Percentiles rank a stretch among this genome's conserved stretches.
These are phyloP conservation scores for Stylophora pistillata DNA, from an alignment of 64 coral and sea anemone genomes.

Conservation along the genomic window DNA sequence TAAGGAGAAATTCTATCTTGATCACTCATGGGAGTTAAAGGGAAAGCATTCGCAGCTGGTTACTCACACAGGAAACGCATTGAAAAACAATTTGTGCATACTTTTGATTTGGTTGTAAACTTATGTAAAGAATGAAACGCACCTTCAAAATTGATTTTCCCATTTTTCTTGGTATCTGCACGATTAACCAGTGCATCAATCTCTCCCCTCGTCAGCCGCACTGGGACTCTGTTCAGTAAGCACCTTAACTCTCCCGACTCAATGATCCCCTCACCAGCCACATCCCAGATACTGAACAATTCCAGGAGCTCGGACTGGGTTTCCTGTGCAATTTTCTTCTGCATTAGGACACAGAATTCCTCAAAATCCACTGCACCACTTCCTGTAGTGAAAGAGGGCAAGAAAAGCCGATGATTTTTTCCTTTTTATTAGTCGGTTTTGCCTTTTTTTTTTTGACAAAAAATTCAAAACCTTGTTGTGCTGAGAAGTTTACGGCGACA, in stretches of 20 bases:
- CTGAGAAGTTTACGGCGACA: too few relatives aligned
- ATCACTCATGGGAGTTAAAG: too few relatives aligned
- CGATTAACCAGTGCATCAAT: constrained; percentile 62
- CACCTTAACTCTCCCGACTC: constrained; percentile 50
- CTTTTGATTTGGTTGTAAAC: too few relatives aligned
- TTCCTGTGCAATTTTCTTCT: constrained; percentile 71
- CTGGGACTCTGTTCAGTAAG: constrained; percentile 63
- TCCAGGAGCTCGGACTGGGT: constrained; percentile 61
- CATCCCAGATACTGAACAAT: constrained; percentile 61
- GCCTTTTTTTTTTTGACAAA: not conserved
- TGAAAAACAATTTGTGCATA: too few relatives aligned
- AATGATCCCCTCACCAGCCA: constrained; percentile 56
- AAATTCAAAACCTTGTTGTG: not conserved
- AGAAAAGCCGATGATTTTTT: not conserved
- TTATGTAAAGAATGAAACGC: not conserved
- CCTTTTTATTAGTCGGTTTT: not conserved
- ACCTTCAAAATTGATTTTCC: constrained; percentile 88
- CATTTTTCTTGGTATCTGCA: constrained; percentile 57
- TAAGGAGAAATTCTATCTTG: too few relatives aligned
- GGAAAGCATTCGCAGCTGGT: too few relatives aligned
- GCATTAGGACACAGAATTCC: constrained; percentile 82
- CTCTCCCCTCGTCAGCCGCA: constrained; percentile 71
- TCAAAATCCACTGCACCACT: constrained; percentile 87
- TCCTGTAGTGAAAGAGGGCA: constrained; percentile 25
- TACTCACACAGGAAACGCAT: not conserved